Evolutionary conservation across 2,888 invertebrate genomes (phyloP), one percentile per base, ranked within the genome.

Genomic region (Disparrhopalites patrizii): DNA sequence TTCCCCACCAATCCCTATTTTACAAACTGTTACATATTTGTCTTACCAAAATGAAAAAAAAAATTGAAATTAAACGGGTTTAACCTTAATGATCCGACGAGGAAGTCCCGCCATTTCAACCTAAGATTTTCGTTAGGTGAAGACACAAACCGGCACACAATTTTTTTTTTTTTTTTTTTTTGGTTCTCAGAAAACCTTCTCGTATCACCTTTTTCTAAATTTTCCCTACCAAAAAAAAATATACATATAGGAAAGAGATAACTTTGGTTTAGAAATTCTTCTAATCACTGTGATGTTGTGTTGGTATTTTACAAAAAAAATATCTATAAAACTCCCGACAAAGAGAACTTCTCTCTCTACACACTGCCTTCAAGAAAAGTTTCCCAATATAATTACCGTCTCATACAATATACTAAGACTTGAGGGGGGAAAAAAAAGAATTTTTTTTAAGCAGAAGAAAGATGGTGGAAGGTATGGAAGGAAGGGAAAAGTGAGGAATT

Each of bases 41-140:
- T n/a, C n/a, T n/a, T n/a, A n/a, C n/a, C n/a, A n/a, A 36, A 36
- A 36, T 36, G 36, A 15, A 15, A 36, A 47, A 20, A 7, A 7
- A 8, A 8, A 7, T 25, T 5, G 23, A 47, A 47, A 20, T 47
- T 20, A 7, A 7, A 3, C 23, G 2, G 13, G 25, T n/a, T 56
- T 51, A 54, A 74, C 75, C 71, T 75, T 75, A 31, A 75, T 73
- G 31, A 75, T 75, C 47, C 75, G 66, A 31, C 75, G 68, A n/a
- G 75, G 75, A 40, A 75, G 68, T 43, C 71, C 73, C 25, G 73
- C 73, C 74, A 74, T 74, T 61, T 54, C 62, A 38, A 60, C 60
- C 38, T 60, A 43, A 25, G 50, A 47, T 60, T 60, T 60, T 60
- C 25, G 20, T 15, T 60, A 60, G 50, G 54, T 27, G 54, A 60